Evolutionary conservation across 2,113 vertebrate genomes (phyloP), one percentile per base, ranked within the genome.

Genomic region (Mugil cephalus): DNA sequence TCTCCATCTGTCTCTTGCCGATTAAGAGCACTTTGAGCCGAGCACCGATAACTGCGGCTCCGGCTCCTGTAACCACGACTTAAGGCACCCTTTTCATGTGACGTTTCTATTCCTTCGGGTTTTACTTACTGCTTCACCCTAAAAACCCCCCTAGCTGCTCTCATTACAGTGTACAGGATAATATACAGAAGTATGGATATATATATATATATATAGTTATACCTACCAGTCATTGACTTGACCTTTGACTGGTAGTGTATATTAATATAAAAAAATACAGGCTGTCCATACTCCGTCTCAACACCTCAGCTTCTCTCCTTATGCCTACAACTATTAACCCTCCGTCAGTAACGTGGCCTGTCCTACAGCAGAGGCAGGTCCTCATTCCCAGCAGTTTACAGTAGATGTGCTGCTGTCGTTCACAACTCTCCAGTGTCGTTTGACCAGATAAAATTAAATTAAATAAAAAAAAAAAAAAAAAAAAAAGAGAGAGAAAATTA

Each of bases 351-450:
- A 43, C 82, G 55, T 48, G 18, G 81, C 79, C 55, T 61, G 18
- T 69, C 40, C 24, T 56, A 64, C 68, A 69, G 48, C 51, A 79
- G 30, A 59, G 17, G 73, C 66, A 61, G 50, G 24, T 21, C 19
- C 9, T 58, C 46, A 56, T 63, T 34, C n/a, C 48, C 45, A 64
- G 62, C 42, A 70, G 52, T 79, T 84, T 76, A 64, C 58, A 84
- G 69, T 77, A 63, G 60, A 61, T 71, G 64, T 83, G 85, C 83
- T 83, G 77, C 63, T 66, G 72, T 68, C 55, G 43, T 78, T 85
- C 72, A 72, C 79, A 87, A 83, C 83, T 87, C 74, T 92, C 87
- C 92, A 93, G 91, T 92, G 91, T 92, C 80, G 83, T 77, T 43
- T 69, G 84, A 91, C 85, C 67, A 78, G 59, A 43, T 65, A 58